phyloP scores from a whole-genome alignment of 2,888 invertebrate genomes.

The Prenolepis imparis region DNA sequence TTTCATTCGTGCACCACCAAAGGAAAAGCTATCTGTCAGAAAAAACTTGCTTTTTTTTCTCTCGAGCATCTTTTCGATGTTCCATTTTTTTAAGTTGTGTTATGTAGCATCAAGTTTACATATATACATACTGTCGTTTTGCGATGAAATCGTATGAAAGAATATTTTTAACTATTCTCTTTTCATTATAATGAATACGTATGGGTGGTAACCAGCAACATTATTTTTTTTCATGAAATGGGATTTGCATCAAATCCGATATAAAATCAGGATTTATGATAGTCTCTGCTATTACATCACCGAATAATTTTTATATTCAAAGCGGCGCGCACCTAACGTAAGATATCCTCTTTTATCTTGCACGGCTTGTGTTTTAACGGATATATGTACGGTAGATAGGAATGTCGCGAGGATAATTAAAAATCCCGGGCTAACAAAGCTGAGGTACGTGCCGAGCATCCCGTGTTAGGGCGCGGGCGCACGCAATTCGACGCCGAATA shows the following conservation, averaged over 20 bases:
- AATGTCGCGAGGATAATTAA: constrained; percentile 65
- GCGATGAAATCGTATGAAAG: too few species aligned
- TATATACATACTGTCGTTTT: too few species aligned
- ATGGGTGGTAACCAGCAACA: too few species aligned
- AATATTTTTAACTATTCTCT: too few species aligned
- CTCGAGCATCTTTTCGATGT: too few species aligned
- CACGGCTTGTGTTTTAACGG: constrained; percentile 36
- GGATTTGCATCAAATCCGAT: background rate
- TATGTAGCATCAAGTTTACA: too few species aligned
- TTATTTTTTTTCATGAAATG: background rate
- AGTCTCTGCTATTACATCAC: background rate
- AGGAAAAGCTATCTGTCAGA: too few species aligned
- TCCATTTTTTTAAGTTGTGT: too few species aligned
- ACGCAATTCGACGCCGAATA: constrained; percentile 65
- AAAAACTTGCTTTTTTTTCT: too few species aligned
- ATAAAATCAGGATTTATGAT: background rate
- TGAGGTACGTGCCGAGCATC: constrained; percentile 66
- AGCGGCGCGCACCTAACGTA: constrained; percentile 19
- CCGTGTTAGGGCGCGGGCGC: constrained; percentile 23
- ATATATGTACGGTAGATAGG: constrained; percentile 35
- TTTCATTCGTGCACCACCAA: too few species aligned
- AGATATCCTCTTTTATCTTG: constrained; percentile 47
- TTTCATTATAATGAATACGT: too few species aligned
- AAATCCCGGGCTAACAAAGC: constrained; percentile 71
- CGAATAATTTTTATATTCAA: constrained; percentile 37